phyloP scores from a whole-genome alignment of 2,797 vertebrate genomes.

The Catamblyrhynchus diadema region DNA sequence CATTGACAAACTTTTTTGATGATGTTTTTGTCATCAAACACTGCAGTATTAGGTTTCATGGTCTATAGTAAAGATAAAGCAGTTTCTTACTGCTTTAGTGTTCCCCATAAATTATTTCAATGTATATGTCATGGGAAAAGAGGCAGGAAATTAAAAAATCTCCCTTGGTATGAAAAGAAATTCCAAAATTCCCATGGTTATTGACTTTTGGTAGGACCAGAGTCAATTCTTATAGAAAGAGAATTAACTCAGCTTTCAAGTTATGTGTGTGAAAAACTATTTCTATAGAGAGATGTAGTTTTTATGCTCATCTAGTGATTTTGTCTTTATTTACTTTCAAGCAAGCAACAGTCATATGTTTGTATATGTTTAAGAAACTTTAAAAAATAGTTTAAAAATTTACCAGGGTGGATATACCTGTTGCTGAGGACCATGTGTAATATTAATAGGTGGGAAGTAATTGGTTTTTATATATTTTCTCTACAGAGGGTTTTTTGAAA shows the following conservation, averaged over 20 bases:
- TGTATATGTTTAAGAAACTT: background rate
- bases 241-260: background rate
- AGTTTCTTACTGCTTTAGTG: background rate
- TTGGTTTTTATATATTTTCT: background rate
- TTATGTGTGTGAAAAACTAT: background rate
- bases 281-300: background rate
- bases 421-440: background rate
- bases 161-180: background rate
- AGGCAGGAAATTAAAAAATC: background rate
- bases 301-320: background rate
- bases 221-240: background rate
- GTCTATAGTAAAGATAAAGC: background rate
- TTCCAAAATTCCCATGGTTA: background rate
- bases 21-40: background rate
- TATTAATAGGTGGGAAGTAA: background rate
- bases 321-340: background rate
- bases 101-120: background rate
- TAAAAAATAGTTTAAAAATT: background rate
- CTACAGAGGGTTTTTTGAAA: background rate
- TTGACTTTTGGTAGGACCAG: background rate
- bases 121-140: background rate
- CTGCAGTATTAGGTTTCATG: background rate
- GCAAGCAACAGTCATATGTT: background rate
- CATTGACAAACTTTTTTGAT: background rate
- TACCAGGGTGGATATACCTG: background rate